Base-by-base conservation (phyloP, 2,888 invertebrate species). In the Tetropium fuscum region DNA sequence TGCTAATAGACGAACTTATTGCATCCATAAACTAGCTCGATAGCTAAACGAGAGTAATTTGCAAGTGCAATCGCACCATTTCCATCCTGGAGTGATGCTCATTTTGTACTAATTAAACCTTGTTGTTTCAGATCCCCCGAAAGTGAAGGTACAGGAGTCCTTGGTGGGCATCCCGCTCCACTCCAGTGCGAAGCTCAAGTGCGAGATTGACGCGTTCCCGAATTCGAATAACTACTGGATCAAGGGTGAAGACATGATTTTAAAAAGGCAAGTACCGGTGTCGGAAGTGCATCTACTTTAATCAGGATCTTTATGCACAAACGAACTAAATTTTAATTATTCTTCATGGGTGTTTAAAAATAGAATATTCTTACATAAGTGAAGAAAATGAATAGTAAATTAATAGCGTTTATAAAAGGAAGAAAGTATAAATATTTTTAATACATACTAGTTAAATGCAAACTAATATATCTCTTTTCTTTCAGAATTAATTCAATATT, bases 211-310 rank as follows among this genome's bases (percentile, higher is more conserved):
- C 74, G 87, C 88, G 36, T 87, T 84, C 75, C 89, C 89, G 19
- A 84, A 84, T 72, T 85, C 88, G 58, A 85, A 88, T 78, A 88
- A 87, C 81, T 88, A 87, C 79, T 89, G 89, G 89, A 81, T 86
- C 73, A 85, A 86, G 72, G 79, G 81, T 36, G 78, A 79, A 43
- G 84, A 84, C 70, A 83, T 85, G 78, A 75, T 86, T 20, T 80
- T 85, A 48, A 83, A 83, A 68, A 84, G 85, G 84, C 85, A 22
- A 61, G 60, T 36, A n/a, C 13, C 1, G 16, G 2, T n/a, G 22
- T 11, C 13, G n/a, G n/a, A n/a, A n/a, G n/a, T n/a, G n/a, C n/a
- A n/a, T n/a, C n/a, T n/a, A n/a, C n/a, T n/a, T n/a, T n/a, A n/a
- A n/a, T n/a, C n/a, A n/a, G n/a, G n/a, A n/a, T n/a, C n/a, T n/a